Conservation (phyloP, 2,113 vertebrate genomes). For the Sula dactylatra region DNA sequence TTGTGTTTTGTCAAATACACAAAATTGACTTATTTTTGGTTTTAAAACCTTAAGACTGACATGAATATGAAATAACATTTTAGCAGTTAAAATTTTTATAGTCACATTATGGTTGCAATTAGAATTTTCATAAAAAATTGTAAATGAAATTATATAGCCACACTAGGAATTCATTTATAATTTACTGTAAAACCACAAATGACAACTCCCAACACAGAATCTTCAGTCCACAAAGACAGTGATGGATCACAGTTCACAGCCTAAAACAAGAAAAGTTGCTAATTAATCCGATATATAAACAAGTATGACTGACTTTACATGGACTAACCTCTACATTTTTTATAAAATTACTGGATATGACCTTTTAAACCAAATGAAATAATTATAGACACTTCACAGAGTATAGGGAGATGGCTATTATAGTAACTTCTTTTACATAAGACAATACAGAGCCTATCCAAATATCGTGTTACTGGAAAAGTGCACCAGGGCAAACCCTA, state of each 20-base stretch:
- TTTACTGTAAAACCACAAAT: neutral
- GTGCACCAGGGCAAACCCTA: neutral
- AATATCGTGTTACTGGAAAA: constrained; percentile 32
- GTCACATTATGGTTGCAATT: neutral
- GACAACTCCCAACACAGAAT: neutral
- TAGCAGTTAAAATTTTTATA: neutral
- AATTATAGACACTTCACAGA: neutral
- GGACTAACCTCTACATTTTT: neutral
- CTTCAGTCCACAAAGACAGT: neutral
- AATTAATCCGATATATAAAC: neutral
- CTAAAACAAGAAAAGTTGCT: neutral
- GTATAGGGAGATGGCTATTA: neutral
- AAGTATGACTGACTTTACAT: neutral
- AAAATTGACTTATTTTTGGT: neutral
- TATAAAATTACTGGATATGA: neutral
- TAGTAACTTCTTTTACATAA: neutral
- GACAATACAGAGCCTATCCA: neutral
- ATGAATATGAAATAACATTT: neutral
- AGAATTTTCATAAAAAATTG: neutral
- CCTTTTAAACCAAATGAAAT: neutral
- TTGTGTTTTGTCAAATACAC: neutral
- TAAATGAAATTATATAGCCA: neutral
- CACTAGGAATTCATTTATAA: neutral
- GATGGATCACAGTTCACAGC: neutral
- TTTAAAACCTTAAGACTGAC: neutral